phyloP scores from a whole-genome alignment of 2,113 vertebrate genomes.

The Cryptotis parvus region DNA sequence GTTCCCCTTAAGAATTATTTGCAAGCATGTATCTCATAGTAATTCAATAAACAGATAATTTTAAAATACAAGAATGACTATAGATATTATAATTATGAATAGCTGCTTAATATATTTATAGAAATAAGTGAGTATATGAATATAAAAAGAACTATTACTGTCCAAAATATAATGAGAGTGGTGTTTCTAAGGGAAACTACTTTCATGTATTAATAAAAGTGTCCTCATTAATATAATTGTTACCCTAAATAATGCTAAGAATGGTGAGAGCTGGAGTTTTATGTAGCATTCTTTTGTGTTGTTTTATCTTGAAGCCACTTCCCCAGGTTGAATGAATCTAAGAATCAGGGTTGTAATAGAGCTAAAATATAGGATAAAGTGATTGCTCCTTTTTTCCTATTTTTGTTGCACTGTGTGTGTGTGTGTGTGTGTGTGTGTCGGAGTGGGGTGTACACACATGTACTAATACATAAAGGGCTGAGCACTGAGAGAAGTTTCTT shows the following conservation, averaged over 20 bases:
- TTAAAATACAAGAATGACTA: no score
- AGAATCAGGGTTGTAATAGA: not conserved
- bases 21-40: no score
- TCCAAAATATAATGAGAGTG: not conserved
- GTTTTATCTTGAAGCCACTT: not conserved
- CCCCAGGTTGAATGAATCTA: rapidly evolving
- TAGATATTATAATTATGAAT: no score
- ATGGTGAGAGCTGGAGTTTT: not conserved
- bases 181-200: not conserved
- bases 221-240: not conserved
- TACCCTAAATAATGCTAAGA: not conserved
- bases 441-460: no score
- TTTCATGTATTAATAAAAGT: not conserved
- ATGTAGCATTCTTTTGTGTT: not conserved
- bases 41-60: no score
- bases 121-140: no score
- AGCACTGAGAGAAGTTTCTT: not conserved
- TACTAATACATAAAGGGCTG: not conserved
- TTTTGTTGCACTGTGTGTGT: not conserved
- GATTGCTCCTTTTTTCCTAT: not conserved
- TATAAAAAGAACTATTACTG: no score
- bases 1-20: not conserved
- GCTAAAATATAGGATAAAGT: not conserved
- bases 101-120: no score
- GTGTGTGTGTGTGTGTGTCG: no score